These are phyloP conservation scores for Varecia variegata DNA, from an alignment of 2,797 vertebrate genomes.

Conservation along the genomic window DNA sequence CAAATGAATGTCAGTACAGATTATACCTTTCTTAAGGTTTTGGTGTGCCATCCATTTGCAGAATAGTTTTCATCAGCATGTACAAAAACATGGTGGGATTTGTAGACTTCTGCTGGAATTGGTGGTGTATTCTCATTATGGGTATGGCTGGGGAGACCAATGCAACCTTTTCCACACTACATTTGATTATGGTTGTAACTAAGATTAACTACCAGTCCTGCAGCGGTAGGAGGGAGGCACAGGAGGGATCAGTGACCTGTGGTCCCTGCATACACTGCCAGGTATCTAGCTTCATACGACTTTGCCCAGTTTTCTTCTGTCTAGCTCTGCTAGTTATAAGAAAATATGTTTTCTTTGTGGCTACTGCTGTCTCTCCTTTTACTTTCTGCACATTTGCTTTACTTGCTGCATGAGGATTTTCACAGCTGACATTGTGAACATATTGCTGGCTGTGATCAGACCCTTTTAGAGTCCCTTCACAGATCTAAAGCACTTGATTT, in stretches of 20 bases:
- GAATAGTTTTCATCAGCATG: not conserved
- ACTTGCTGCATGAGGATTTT: not conserved
- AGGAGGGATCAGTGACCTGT: not conserved
- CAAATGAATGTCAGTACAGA: not conserved
- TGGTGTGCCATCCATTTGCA: not conserved
- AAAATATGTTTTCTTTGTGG: not conserved
- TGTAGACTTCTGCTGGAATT: not conserved
- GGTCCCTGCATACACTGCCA: not conserved
- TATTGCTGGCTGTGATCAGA: not conserved
- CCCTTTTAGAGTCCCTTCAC: not conserved
- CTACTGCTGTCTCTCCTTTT: not conserved
- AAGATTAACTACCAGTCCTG: not conserved
- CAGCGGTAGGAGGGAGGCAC: not conserved
- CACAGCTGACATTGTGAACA: not conserved
- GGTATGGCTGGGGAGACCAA: not conserved
- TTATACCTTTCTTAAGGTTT: not conserved
- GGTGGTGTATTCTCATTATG: not conserved
- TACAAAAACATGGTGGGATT: not conserved
- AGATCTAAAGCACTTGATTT: not conserved
- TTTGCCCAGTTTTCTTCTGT: not conserved
- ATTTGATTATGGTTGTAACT: not conserved
- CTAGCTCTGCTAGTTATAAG: not conserved
- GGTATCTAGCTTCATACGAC: not conserved
- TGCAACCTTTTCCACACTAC: not conserved
- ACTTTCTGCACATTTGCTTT: not conserved